These are phyloP conservation scores for Scomber scombrus DNA, from an alignment of 2,113 vertebrate species.

Conservation along the genomic window DNA sequence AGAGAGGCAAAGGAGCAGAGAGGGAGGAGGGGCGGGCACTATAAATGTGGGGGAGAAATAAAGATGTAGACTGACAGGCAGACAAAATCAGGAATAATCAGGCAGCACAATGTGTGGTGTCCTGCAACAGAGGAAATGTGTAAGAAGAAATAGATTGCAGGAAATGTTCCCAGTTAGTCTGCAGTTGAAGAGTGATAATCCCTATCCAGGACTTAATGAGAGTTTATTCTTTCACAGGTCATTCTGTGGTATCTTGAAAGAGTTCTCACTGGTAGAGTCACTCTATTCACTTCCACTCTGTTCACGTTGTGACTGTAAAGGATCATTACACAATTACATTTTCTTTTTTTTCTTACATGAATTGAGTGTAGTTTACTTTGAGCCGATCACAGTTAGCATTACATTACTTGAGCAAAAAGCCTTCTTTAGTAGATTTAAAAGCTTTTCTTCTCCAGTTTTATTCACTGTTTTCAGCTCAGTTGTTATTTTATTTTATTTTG, in stretches of 20 bases:
- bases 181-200: slow-evolving; percentile 62
- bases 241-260: slow-evolving; percentile 55
- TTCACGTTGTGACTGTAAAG: slow-evolving; percentile 26
- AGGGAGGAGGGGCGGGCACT: slow-evolving; percentile 28
- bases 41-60: slow-evolving; percentile 60
- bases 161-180: slow-evolving; percentile 57
- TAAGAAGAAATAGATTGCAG: slow-evolving; percentile 54
- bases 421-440: no score
- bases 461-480: no score
- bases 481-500: no score
- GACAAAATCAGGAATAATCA: slow-evolving; percentile 65
- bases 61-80: slow-evolving; percentile 63
- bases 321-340: not conserved
- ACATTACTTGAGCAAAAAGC: no score
- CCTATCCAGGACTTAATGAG: slow-evolving; percentile 54
- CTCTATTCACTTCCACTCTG: slow-evolving; percentile 21
- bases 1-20: slow-evolving; percentile 18
- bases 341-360: not conserved
- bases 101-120: slow-evolving; percentile 46
- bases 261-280: slow-evolving; percentile 30
- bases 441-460: no score
- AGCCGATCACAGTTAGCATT: not conserved
- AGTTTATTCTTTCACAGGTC: slow-evolving; percentile 59
- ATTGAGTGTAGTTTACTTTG: not conserved
- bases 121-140: slow-evolving; percentile 49